Conservation (phyloP, 2,888 invertebrate genomes). For the Entomobrya multifasciata region DNA sequence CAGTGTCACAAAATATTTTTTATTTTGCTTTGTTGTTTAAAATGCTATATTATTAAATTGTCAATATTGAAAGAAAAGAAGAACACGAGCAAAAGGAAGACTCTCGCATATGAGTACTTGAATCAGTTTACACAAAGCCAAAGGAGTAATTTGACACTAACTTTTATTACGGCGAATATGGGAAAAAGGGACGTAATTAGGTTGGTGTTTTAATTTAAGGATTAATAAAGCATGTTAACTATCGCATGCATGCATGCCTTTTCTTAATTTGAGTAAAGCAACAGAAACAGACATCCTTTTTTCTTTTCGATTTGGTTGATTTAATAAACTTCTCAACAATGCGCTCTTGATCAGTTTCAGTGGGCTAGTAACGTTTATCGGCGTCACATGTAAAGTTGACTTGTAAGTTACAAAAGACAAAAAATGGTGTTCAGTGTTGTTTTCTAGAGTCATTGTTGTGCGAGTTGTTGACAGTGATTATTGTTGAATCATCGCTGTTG, state of each 20-base stretch:
- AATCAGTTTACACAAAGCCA: not conserved
- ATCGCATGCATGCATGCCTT: conserved; percentile 46
- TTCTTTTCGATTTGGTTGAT: not conserved
- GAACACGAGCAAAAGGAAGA: conserved; percentile 30
- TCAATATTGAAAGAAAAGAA: conserved; percentile 12
- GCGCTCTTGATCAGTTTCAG: conserved; percentile 32
- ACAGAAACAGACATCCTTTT: conserved; percentile 18
- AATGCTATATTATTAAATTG: conserved; percentile 2
- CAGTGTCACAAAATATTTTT: conserved; percentile 44
- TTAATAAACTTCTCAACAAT: conserved; percentile 11
- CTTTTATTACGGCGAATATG: conserved; percentile 21
- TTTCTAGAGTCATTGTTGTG: conserved; percentile 21
- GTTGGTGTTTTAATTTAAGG: conserved; percentile 44
- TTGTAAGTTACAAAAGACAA: not conserved
- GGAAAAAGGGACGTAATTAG: conserved; percentile 59
- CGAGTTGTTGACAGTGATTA: conserved; percentile 20
- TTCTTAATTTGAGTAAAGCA: conserved; percentile 38
- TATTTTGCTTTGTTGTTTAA: conserved; percentile 38
- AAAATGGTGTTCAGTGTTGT: conserved; percentile 20
- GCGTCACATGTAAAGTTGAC: conserved; percentile 9
- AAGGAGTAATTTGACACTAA: conserved; percentile 62
- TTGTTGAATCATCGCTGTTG: conserved; percentile 4
- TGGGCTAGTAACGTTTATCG: conserved; percentile 38
- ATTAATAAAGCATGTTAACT: conserved; percentile 44
- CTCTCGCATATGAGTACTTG: too few relatives aligned